These are phyloP conservation scores for Enoplolaimus lenunculus DNA, from an alignment of 2,888 invertebrate genomes.

Conservation along the genomic window DNA sequence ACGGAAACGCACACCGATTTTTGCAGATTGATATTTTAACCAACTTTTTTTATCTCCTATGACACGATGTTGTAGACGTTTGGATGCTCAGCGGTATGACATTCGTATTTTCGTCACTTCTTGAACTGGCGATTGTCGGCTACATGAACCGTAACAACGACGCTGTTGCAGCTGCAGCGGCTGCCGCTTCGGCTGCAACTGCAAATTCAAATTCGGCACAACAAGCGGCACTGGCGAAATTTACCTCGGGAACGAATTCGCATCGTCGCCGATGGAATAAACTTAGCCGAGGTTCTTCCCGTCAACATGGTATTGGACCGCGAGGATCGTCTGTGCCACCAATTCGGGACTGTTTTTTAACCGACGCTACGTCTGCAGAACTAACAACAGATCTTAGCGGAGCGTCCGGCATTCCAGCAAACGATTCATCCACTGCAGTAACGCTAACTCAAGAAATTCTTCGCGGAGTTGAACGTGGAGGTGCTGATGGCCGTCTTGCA, in stretches of 20 bases:
- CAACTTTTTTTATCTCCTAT: too few species aligned
- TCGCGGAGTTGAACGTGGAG: neutral
- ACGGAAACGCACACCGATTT: too few species aligned
- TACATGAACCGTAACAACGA: conserved; percentile 2
- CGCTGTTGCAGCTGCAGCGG: neutral
- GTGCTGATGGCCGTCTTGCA: neutral
- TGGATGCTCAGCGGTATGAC: conserved; percentile 24
- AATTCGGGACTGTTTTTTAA: neutral
- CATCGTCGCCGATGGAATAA: neutral
- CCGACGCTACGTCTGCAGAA: neutral
- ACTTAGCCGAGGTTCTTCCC: too few species aligned
- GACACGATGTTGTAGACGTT: conserved; percentile 29
- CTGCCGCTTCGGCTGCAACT: neutral
- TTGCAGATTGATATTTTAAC: too few species aligned
- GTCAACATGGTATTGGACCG: neutral
- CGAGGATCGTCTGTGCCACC: neutral
- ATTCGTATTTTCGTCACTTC: conserved; percentile 21
- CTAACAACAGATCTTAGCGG: neutral
- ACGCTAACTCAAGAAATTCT: neutral
- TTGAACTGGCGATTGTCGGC: conserved; percentile 22
- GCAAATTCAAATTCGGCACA: neutral
- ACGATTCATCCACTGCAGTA: neutral
- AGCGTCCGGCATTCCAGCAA: neutral
- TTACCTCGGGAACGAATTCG: neutral
- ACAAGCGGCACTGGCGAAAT: neutral